Percentiles rank a stretch among this genome's conserved stretches.
These are phyloP conservation scores for Coluber constrictor DNA, from an alignment of 2,797 vertebrate genomes.

Conservation along the genomic window DNA sequence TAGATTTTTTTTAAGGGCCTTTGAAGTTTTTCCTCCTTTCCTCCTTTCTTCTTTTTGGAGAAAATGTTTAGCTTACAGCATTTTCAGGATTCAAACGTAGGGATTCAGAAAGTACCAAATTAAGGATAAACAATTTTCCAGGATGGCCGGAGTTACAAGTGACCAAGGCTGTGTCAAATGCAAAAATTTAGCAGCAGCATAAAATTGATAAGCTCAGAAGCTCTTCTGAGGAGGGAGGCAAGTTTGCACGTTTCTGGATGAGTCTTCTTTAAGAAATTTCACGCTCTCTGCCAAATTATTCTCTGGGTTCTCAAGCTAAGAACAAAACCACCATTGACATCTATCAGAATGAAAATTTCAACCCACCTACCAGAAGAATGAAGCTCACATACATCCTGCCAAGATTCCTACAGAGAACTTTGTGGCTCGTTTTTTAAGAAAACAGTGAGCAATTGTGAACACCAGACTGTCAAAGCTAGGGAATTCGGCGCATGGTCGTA, in stretches of 20 bases:
- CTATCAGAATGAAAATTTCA: slow-evolving; percentile 11
- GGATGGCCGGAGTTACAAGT: fast-evolving
- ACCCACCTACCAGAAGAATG: background rate
- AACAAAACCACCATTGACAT: slow-evolving; percentile 11
- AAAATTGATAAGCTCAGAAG: background rate
- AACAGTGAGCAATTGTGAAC: slow-evolving; percentile 48
- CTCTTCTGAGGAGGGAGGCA: background rate
- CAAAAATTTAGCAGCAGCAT: background rate
- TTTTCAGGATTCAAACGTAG: background rate
- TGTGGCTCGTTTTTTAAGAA: slow-evolving; percentile 38
- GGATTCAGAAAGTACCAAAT: background rate
- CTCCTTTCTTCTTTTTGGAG: background rate
- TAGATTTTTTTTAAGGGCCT: background rate
- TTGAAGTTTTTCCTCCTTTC: background rate
- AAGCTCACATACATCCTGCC: slow-evolving; percentile 24
- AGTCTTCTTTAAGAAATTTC: background rate
- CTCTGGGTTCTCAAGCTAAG: background rate
- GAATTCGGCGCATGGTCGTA: background rate
- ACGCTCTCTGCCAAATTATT: background rate
- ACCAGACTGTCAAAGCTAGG: slow-evolving; percentile 6
- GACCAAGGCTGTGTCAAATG: background rate
- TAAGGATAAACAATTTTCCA: fast-evolving
- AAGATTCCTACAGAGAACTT: slow-evolving; percentile 41
- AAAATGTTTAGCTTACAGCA: background rate
- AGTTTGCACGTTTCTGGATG: background rate